These are phyloP conservation scores for Scopus umbretta DNA, from an alignment of 2,113 vertebrate species.

Conservation along the genomic window DNA sequence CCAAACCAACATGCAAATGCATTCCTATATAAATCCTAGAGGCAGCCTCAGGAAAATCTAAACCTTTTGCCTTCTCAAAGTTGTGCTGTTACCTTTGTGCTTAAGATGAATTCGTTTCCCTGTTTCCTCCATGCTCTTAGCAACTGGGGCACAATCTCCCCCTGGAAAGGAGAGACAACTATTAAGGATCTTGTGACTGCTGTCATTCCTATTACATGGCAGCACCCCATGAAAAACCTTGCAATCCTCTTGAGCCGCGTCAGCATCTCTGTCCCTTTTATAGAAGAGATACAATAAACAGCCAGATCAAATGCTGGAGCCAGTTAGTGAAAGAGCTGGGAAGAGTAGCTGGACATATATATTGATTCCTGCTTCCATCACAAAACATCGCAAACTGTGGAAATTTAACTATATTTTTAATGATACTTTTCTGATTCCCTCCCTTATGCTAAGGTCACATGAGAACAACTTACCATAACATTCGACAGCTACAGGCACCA, in stretches of 20 bases:
- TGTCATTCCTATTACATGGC: neutral
- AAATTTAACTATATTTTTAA: neutral
- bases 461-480: constrained; percentile 82
- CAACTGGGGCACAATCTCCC: constrained; percentile 46
- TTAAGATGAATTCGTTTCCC: neutral
- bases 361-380: neutral
- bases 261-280: neutral
- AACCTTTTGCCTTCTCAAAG: neutral
- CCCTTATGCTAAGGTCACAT: neutral
- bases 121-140: constrained; percentile 21
- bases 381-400: neutral
- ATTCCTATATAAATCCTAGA: neutral
- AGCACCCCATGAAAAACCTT: neutral
- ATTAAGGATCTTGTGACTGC: neutral
- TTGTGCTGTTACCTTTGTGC: constrained; percentile 16
- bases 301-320: neutral
- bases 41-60: neutral
- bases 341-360: neutral
- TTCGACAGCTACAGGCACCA: constrained; percentile 85
- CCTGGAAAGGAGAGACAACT: constrained; percentile 52
- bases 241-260: neutral
- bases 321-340: neutral
- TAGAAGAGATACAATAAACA: neutral
- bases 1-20: neutral
- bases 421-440: neutral